A percentile compares a stretch with the other conserved stretches of the same genome.
These are phyloP conservation scores for Archips crataeganus DNA, from an alignment of 2,888 invertebrate genomes.

Conservation along the genomic window DNA sequence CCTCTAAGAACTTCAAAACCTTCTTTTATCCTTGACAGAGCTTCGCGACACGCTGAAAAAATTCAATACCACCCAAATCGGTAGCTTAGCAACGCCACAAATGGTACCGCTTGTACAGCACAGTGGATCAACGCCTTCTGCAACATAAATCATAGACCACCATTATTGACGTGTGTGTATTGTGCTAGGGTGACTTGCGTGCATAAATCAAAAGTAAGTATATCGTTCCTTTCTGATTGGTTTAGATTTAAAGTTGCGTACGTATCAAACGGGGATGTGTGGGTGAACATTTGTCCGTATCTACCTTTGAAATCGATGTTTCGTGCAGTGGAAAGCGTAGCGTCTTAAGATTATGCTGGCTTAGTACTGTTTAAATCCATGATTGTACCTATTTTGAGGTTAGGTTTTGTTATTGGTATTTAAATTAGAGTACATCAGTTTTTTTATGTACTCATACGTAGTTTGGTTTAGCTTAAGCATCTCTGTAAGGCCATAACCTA, in stretches of 20 bases:
- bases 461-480: not conserved
- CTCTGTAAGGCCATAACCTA: constrained; percentile 4
- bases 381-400: no score
- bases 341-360: not conserved
- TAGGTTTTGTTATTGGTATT: not conserved
- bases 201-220: constrained; percentile 36
- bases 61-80: constrained; percentile 31
- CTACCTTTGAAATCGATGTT: constrained; percentile 13
- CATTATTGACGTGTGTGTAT: constrained; percentile 31
- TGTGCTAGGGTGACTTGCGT: constrained; percentile 38
- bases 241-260: constrained; percentile 27
- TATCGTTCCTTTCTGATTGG: constrained; percentile 15
- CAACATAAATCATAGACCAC: constrained; percentile 39
- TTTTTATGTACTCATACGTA: constrained; percentile 6
- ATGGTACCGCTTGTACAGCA: not conserved
- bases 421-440: not conserved
- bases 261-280: constrained; percentile 15
- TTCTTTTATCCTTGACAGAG: not conserved
- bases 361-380: not conserved
- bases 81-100: constrained; percentile 32
- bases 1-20: not conserved
- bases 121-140: constrained; percentile 36
- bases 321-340: not conserved
- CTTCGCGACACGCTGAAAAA: constrained; percentile 15
- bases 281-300: constrained; percentile 10